Base-by-base conservation (phyloP, 1,140 invertebrate species). In the Tribolium castaneum region DNA sequence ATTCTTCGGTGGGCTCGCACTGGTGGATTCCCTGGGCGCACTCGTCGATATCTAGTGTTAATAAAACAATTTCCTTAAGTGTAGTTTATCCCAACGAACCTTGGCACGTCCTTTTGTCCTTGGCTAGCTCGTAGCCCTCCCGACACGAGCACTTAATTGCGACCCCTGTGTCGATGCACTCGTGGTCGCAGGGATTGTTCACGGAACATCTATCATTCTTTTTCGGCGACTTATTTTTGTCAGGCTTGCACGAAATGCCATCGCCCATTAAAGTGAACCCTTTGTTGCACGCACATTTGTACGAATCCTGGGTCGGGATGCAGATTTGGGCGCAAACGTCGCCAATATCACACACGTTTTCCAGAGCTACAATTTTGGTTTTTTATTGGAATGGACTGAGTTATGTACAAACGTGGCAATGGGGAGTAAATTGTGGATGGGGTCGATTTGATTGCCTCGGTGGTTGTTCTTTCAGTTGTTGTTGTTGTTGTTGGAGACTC, bases 271-370 rank as follows among this genome's bases (percentile, higher is more conserved):
- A 85, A 80, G 87, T 88, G 83, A 90, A 94, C 0, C 93, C 93
- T 56, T 87, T 84, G 66, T 89, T 88, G 85, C 95, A 97, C 35
- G 90, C 88, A 85, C 95, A 97, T 72, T 87, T 89, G 85, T 92
- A 96, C 0, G 94, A 94, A 3, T 89, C 90, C 3, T 89, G 90
- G 0, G 89, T 88, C 0, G 92, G 90, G 6, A 94, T 88, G 81
- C 94, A 95, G 80, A 92, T 91, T 78, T 95, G 93, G 0, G 93
- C 92, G 82, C 94, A 95, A 6, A 94, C 84, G 79, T 93, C 89
- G 6, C 91, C 92, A 59, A 91, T 86, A n/a, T 90, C 86, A 80
- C 93, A 94, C 49, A 94, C 87, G 80, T 92, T 90, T 80, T 90
- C 90, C 78, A 88, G 13, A 30, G 83, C 88, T 88, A 62, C 56